phyloP scores from a whole-genome alignment of 2,113 vertebrate genomes.

The Oncorhynchus mykiss region DNA sequence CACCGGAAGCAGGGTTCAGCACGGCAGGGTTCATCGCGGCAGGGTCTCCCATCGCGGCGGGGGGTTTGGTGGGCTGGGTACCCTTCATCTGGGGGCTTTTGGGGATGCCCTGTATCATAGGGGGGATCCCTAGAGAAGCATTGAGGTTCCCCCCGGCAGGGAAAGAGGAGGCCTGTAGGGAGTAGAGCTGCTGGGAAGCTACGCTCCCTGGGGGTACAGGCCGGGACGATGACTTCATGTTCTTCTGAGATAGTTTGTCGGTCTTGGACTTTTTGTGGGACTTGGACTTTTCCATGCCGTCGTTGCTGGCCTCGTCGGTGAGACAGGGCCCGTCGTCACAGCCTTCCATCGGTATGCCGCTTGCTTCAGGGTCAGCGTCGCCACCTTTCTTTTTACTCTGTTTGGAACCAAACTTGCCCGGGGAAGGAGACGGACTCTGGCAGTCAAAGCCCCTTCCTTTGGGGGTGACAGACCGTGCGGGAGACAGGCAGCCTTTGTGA shows the following conservation, averaged over 20 bases:
- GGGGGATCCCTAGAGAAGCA: conserved; percentile 79
- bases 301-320: conserved; percentile 91
- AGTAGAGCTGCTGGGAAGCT: conserved; percentile 87
- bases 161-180: conserved; percentile 83
- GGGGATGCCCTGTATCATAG: conserved; percentile 90
- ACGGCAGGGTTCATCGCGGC: conserved; percentile 80
- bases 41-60: conserved; percentile 83
- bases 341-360: conserved; percentile 81
- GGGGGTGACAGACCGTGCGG: conserved; percentile 90
- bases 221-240: conserved; percentile 87
- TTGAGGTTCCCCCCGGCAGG: conserved; percentile 85
- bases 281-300: conserved; percentile 89
- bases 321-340: conserved; percentile 90
- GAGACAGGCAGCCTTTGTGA: conserved; percentile 94
- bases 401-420: conserved; percentile 88
- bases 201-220: conserved; percentile 74
- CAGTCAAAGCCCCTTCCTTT: conserved; percentile 92
- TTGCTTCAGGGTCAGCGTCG: conserved; percentile 83
- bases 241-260: conserved; percentile 90
- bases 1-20: conserved; percentile 81
- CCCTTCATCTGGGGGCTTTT: conserved; percentile 95
- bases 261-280: conserved; percentile 83
- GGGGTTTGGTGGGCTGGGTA: conserved; percentile 90
- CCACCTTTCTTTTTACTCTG: conserved; percentile 90
- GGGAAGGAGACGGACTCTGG: conserved; percentile 91